Conservation (phyloP, 2,797 vertebrate species). For the Cossypha caffra region DNA sequence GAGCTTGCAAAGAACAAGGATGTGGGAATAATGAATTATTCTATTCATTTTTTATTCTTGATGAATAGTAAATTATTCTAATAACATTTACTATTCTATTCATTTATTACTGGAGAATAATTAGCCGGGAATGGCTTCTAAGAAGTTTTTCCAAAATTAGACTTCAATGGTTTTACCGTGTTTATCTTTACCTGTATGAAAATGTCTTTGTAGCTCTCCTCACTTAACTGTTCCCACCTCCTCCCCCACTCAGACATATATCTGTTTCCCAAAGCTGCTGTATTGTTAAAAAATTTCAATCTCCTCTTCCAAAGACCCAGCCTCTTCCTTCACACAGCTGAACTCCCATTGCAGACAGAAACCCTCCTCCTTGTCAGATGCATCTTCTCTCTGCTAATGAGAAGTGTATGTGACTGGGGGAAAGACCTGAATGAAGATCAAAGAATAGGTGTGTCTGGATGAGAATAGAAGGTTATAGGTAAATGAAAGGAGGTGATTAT, state of each 20-base stretch:
- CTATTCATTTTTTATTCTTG: slow-evolving; percentile 62
- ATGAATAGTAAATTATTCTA: slow-evolving; percentile 68
- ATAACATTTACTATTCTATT: slow-evolving; percentile 61
- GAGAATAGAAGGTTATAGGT: slow-evolving; percentile 58
- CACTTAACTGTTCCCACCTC: slow-evolving; percentile 29
- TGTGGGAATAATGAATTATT: slow-evolving; percentile 59
- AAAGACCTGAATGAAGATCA: slow-evolving; percentile 59
- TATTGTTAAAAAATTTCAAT: slow-evolving; percentile 33
- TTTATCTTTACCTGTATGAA: slow-evolving; percentile 65
- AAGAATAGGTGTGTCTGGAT: slow-evolving; percentile 54
- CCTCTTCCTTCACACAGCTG: not conserved
- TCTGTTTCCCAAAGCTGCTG: slow-evolving; percentile 28
- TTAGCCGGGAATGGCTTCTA: slow-evolving; percentile 27
- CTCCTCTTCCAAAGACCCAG: not conserved
- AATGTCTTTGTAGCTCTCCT: slow-evolving; percentile 37
- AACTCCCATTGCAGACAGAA: not conserved
- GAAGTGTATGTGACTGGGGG: slow-evolving; percentile 16
- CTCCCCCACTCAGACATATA: slow-evolving; percentile 3
- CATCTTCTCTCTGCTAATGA: slow-evolving; percentile 10
- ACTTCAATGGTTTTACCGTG: slow-evolving; percentile 54
- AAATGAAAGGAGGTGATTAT: slow-evolving; percentile 56
- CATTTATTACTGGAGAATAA: slow-evolving; percentile 61
- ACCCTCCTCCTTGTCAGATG: not conserved
- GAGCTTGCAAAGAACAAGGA: slow-evolving; percentile 55
- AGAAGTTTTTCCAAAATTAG: slow-evolving; percentile 70